Base-by-base conservation (phyloP, 2,797 vertebrate species). In the Premnoplex brunnescens region DNA sequence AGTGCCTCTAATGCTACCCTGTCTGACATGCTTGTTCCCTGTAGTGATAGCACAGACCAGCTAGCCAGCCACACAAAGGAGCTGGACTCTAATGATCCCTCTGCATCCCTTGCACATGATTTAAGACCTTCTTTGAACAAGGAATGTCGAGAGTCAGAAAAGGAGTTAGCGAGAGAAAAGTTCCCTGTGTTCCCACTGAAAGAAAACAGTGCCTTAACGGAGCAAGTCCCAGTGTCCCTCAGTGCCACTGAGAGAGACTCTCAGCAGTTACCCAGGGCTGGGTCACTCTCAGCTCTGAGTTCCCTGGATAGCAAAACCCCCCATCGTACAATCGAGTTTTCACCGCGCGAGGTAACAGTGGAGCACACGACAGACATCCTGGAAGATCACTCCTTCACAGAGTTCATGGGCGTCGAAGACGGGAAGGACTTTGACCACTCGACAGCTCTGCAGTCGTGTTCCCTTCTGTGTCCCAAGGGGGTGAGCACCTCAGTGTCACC, bases 1-100 rank as follows among this genome's bases (percentile, higher is more conserved):
- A 99, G 99, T 98, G 99, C 99, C 98, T 99, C 99, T 89, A 98
- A 98, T 0, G 99, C 98, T 72, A 99, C 99, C 3, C 98, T 99
- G 74, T 99, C 99, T 5, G 99, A 99, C 96, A 97, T 99, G 97
- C 97, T 97, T 64, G 98, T 99, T 97, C 98, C 98, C 52, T 97
- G 97, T 93, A 99, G 99, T 41, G 99, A 99, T 94, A 99, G 99
- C 97, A 99, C 98, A 11, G 99, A 99, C 92, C 99, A 98, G 93
- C 98, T 99, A 78, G 98, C 98, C 97, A 72, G 75, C 88, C 95
- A 97, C 63, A 72, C 82, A 7, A 98, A 98, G 97, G 99, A 98
- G 56, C 28, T 96, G 54, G 98, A 99, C 88, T 85, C 96, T 43
- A 95, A 58, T 5, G 99, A 99, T 68, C 89, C 97, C 43, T 71